Conservation (phyloP, 2,113 vertebrate species). For the Nesoenas mayeri region DNA sequence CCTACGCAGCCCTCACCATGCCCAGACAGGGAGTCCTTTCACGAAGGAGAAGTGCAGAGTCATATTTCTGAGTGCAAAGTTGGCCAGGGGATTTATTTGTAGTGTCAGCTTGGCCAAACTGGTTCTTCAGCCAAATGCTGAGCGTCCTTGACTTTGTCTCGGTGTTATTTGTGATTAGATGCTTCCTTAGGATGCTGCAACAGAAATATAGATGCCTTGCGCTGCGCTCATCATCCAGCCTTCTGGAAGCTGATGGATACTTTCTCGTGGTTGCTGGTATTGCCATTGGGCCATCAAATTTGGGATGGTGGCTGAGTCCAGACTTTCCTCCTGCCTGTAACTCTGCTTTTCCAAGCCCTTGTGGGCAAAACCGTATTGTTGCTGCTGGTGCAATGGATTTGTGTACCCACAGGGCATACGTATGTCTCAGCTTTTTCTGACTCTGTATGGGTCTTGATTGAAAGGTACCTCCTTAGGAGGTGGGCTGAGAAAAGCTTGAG, state of each 20-base stretch:
- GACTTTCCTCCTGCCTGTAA: neutral
- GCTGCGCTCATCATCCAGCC: rapidly evolving
- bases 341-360: neutral
- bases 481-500: neutral
- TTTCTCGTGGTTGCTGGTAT: neutral
- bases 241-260: neutral
- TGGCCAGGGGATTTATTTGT: conserved; percentile 50
- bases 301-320: neutral
- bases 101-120: neutral
- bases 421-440: neutral
- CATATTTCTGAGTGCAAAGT: conserved; percentile 53
- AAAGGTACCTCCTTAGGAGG: neutral
- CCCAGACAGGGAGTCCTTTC: conserved; percentile 72
- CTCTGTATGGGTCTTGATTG: neutral
- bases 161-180: neutral
- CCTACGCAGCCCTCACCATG: neutral
- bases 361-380: neutral
- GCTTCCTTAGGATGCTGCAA: neutral
- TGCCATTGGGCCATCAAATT: neutral
- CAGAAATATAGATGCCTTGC: neutral
- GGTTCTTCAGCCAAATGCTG: neutral
- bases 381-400: neutral
- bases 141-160: neutral
- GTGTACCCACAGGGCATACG: rapidly evolving
- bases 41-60: conserved; percentile 64